Evolutionary conservation across 2,888 invertebrate species (phyloP).

Genomic region (Pollenia angustigena): DNA sequence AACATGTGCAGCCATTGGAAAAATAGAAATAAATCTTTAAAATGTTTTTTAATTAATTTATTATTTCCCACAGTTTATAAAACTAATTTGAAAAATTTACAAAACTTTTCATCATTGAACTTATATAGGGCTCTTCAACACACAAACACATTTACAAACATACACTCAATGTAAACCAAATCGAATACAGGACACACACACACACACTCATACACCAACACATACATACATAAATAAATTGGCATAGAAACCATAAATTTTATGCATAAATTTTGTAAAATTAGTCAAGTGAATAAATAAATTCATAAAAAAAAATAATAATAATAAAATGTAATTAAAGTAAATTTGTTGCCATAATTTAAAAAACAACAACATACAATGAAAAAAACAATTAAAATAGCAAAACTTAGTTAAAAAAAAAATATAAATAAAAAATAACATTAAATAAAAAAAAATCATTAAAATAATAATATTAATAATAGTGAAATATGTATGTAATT

Average conservation of each 20-base stretch:
- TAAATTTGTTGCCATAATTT: conserved; percentile 9
- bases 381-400: conserved; percentile 1
- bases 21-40: conserved; percentile 31
- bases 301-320: conserved; percentile 35
- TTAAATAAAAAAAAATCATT: conserved; percentile 19
- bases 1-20: conserved; percentile 1
- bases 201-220: conserved; percentile 13
- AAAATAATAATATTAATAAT: conserved; percentile 36
- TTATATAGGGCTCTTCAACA: background rate
- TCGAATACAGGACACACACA: conserved; percentile 3
- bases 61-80: conserved; percentile 51
- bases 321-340: conserved; percentile 43
- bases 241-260: conserved; percentile 16
- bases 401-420: conserved; percentile 21
- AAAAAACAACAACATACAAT: conserved; percentile 19
- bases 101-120: conserved; percentile 11
- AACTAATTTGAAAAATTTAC: conserved; percentile 51
- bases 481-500: conserved; percentile 57
- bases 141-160: background rate
- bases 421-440: conserved; percentile 27
- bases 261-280: conserved; percentile 62
- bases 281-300: conserved; percentile 61
- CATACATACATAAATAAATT: conserved; percentile 2
- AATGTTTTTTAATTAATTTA: conserved; percentile 37
- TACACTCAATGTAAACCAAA: background rate